A percentile compares a stretch with the other conserved stretches of the same genome.
These are phyloP conservation scores for Pao palembangensis DNA, from an alignment of 2,113 vertebrate species.

Conservation along the genomic window DNA sequence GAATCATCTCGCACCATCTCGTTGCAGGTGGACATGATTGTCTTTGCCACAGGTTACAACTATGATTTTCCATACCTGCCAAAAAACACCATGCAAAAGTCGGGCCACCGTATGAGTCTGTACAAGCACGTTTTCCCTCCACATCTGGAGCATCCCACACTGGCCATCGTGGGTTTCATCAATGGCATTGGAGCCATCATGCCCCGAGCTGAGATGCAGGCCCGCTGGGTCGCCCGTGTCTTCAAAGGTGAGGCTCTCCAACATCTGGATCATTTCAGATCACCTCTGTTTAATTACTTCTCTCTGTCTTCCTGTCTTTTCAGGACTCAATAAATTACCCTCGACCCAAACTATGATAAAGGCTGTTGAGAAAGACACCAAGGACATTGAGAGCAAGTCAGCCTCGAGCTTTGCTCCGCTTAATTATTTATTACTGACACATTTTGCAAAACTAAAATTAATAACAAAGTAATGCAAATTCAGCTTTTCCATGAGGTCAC, in stretches of 20 bases:
- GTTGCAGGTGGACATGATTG: slow-evolving; percentile 75
- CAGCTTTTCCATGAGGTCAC: no score
- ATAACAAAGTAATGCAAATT: no score
- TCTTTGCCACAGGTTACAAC: slow-evolving; percentile 90
- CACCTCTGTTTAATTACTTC: not conserved
- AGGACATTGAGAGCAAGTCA: slow-evolving; percentile 57
- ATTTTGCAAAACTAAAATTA: no score
- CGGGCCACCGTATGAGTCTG: slow-evolving; percentile 72
- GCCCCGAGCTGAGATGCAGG: slow-evolving; percentile 86
- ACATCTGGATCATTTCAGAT: not conserved
- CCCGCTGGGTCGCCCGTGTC: slow-evolving; percentile 80
- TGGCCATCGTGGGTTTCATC: slow-evolving; percentile 86
- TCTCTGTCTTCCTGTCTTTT: not conserved
- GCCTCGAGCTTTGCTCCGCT: not conserved
- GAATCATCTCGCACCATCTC: not conserved
- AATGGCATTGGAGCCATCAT: slow-evolving; percentile 85
- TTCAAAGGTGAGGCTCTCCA: slow-evolving; percentile 79
- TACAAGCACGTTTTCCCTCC: slow-evolving; percentile 84
- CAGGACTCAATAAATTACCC: slow-evolving; percentile 57
- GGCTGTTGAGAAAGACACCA: slow-evolving; percentile 61
- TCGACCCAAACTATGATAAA: slow-evolving; percentile 61
- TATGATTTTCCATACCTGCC: slow-evolving; percentile 85
- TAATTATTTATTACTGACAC: not conserved
- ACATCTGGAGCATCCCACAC: slow-evolving; percentile 78
- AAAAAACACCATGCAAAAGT: slow-evolving; percentile 61